phyloP scores from a whole-genome alignment of 2,888 invertebrate genomes.

The Fragum whitleyi region DNA sequence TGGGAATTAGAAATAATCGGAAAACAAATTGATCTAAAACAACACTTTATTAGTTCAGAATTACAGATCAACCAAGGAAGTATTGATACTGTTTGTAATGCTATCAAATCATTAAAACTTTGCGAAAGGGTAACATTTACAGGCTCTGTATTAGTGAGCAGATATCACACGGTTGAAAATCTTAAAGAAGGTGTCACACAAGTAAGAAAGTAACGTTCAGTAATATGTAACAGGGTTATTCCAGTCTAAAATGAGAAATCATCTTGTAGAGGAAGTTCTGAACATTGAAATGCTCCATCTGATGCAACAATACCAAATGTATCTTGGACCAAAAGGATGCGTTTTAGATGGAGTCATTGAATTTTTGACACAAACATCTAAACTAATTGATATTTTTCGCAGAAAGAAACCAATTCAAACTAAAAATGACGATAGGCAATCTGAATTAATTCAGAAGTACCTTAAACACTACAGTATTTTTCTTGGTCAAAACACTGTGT shows the following conservation, averaged over 20 bases:
- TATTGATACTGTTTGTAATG: constrained; percentile 28
- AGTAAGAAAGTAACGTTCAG: constrained; percentile 6
- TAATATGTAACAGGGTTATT: constrained; percentile 2
- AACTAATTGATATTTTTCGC: constrained; percentile 28
- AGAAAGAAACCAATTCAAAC: constrained; percentile 10
- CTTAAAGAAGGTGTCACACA: not conserved
- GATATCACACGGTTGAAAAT: constrained; percentile 36
- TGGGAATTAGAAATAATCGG: constrained; percentile 22
- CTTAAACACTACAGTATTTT: constrained; percentile 35
- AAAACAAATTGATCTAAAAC: constrained; percentile 17
- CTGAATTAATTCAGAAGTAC: constrained; percentile 18
- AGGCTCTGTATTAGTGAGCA: constrained; percentile 34
- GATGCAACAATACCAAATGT: constrained; percentile 34
- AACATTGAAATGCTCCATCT: constrained; percentile 45
- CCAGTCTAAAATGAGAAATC: constrained; percentile 54
- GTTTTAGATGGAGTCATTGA: constrained; percentile 38
- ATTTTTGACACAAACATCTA: constrained; percentile 43
- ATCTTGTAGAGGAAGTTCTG: constrained; percentile 46
- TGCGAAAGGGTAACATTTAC: constrained; percentile 36
- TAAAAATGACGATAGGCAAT: constrained; percentile 13
- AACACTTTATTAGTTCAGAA: constrained; percentile 12
- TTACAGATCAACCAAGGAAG: constrained; percentile 27
- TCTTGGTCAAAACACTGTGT: constrained; percentile 28
- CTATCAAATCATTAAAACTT: constrained; percentile 20
- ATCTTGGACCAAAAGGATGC: constrained; percentile 34